Evolutionary conservation across 2,797 vertebrate species (phyloP).

Genomic region (Sebastes jordani): DNA sequence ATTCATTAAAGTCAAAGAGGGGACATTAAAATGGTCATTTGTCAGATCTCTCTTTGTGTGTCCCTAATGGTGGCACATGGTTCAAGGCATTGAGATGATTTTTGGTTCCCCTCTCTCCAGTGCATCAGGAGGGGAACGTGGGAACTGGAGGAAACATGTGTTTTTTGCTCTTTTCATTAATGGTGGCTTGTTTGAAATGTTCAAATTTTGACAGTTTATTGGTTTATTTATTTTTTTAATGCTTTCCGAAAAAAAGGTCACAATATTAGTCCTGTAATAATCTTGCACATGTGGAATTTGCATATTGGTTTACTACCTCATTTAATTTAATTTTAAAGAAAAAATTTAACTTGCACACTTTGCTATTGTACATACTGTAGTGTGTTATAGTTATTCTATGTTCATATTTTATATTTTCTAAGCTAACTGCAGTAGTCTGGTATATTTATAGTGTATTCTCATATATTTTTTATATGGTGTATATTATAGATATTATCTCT

Average conservation of each 20-base stretch:
- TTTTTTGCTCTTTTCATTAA: conserved; percentile 7
- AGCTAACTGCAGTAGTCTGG: too few relatives aligned
- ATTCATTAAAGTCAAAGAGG: conserved; percentile 88
- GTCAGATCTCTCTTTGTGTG: conserved; percentile 83
- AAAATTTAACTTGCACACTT: too few relatives aligned
- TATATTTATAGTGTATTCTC: too few relatives aligned
- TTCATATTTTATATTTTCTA: too few relatives aligned
- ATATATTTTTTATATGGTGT: too few relatives aligned
- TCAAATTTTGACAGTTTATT: neutral
- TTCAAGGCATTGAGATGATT: conserved; percentile 80
- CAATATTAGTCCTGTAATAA: neutral
- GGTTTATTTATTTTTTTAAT: neutral
- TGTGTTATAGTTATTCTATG: too few relatives aligned
- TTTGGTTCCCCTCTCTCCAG: conserved; percentile 49
- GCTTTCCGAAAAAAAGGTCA: neutral
- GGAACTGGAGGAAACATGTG: conserved; percentile 46
- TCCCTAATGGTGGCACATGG: conserved; percentile 85
- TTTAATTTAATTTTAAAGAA: too few relatives aligned
- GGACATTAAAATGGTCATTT: conserved; percentile 84
- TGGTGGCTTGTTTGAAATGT: neutral
- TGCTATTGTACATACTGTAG: too few relatives aligned
- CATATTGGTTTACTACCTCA: neutral
- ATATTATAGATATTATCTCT: too few relatives aligned
- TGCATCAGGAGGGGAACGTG: conserved; percentile 57
- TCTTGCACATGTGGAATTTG: neutral